These are phyloP conservation scores for Ceratina japonica DNA, from an alignment of 1,140 invertebrate species.

Conservation along the genomic window DNA sequence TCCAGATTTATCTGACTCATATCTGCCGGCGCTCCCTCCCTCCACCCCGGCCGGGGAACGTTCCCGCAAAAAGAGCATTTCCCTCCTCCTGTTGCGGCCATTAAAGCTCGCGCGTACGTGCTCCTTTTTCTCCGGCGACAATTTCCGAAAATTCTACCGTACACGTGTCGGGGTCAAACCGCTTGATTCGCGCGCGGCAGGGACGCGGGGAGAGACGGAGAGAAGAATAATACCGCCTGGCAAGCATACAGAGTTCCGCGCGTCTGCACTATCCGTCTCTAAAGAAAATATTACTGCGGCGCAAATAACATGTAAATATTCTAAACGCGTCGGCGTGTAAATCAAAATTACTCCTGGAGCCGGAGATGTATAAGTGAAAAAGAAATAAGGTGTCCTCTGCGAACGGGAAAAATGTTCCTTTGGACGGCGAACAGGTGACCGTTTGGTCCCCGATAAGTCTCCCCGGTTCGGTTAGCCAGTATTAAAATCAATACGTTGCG, in stretches of 20 bases:
- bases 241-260: slow-evolving; percentile 1
- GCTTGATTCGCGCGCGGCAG: slow-evolving; percentile 28
- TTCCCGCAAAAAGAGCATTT: slow-evolving; percentile 34
- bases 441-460: background rate
- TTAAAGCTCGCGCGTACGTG: slow-evolving; percentile 72
- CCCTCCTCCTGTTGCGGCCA: slow-evolving; percentile 46
- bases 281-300: slow-evolving; percentile 17
- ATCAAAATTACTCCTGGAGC: background rate
- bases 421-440: background rate
- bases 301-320: slow-evolving; percentile 16
- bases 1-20: slow-evolving; percentile 75
- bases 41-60: slow-evolving; percentile 23
- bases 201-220: background rate
- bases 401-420: background rate
- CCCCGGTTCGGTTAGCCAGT: background rate
- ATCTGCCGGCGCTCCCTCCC: slow-evolving; percentile 61
- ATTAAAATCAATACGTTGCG: slow-evolving; percentile 4
- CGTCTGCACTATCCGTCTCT: slow-evolving; percentile 9
- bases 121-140: slow-evolving; percentile 65
- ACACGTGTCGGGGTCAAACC: slow-evolving; percentile 42
- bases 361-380: no score
- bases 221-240: slow-evolving; percentile 23
- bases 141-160: slow-evolving; percentile 66
- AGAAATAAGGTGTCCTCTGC: no score
- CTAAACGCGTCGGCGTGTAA: background rate